phyloP scores from a whole-genome alignment of 23 tunicate genomes.

The Phallusia fumigata region DNA sequence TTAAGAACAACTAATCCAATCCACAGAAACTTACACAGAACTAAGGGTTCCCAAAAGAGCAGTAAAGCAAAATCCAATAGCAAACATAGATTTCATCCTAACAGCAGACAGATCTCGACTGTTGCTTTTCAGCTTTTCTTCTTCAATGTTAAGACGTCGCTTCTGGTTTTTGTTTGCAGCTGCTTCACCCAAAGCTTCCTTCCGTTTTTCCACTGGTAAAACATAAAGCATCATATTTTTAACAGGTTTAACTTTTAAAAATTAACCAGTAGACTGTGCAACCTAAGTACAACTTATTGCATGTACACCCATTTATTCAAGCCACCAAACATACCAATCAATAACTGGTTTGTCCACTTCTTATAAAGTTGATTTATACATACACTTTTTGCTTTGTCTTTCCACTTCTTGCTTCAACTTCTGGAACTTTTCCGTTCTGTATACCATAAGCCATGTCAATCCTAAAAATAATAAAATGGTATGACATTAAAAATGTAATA shows the following conservation, averaged over 20 bases:
- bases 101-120: conserved; percentile 81
- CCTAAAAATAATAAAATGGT: too few relatives aligned
- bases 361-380: too few relatives aligned
- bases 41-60: conserved; percentile 86
- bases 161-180: conserved; percentile 69
- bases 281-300: too few relatives aligned
- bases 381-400: conserved; percentile 92
- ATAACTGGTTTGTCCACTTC: too few relatives aligned
- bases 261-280: too few relatives aligned
- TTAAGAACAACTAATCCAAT: too few relatives aligned
- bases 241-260: too few relatives aligned
- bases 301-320: too few relatives aligned
- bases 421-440: conserved; percentile 88
- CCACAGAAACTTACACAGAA: conserved; percentile 63
- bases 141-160: conserved; percentile 72
- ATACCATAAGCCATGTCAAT: conserved; percentile 89
- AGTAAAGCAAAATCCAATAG: conserved; percentile 90
- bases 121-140: conserved; percentile 76
- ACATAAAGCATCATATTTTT: not conserved
- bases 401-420: conserved; percentile 88
- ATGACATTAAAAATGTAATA: not conserved
- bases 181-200: conserved; percentile 78
- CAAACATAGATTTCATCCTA: conserved; percentile 86
- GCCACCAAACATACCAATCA: too few relatives aligned
- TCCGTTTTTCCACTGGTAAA: conserved; percentile 75